Evolutionary conservation across 1,140 invertebrate genomes (phyloP).

Genomic region (Philotrypesis tridentata): DNA sequence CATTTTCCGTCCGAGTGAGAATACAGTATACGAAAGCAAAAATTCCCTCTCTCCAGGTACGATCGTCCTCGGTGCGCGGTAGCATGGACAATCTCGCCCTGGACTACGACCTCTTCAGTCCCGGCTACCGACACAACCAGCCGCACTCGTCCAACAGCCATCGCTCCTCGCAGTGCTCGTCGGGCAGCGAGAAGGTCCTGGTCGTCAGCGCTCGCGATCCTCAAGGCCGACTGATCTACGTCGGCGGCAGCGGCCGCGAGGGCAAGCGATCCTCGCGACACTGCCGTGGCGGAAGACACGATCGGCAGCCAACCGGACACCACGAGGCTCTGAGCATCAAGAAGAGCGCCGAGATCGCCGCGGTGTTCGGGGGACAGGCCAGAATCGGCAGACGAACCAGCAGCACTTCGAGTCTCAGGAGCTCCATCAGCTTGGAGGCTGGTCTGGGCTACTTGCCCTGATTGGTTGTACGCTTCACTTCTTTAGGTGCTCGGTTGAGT

Average conservation of each 20-base stretch:
- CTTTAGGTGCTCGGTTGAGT: too few relatives aligned
- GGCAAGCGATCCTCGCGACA: conserved; percentile 55
- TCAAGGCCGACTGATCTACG: conserved; percentile 74
- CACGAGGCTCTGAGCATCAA: conserved; percentile 88
- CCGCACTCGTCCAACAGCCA: conserved; percentile 48
- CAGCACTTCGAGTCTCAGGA: conserved; percentile 67
- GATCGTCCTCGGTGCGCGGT: conserved; percentile 58
- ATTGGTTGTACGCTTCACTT: conserved; percentile 13
- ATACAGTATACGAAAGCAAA: too few relatives aligned
- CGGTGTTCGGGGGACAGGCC: conserved; percentile 78
- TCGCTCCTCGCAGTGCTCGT: conserved; percentile 60
- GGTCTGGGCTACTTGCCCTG: conserved; percentile 70
- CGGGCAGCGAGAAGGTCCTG: conserved; percentile 71
- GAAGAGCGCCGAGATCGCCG: conserved; percentile 90
- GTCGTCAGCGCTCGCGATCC: conserved; percentile 76
- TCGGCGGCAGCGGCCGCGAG: conserved; percentile 71
- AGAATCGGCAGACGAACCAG: conserved; percentile 62
- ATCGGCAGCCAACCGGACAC: conserved; percentile 61
- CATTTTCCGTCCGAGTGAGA: too few relatives aligned
- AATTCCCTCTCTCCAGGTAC: conserved; percentile 54
- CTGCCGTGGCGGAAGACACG: conserved; percentile 68
- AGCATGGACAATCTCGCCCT: conserved; percentile 80
- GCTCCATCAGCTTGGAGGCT: conserved; percentile 69
- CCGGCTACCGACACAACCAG: conserved; percentile 53
- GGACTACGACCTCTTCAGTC: conserved; percentile 82